Evolutionary conservation across 2,797 vertebrate species (phyloP), one percentile per base, ranked within the genome.

Genomic region (Propithecus deckenii): DNA sequence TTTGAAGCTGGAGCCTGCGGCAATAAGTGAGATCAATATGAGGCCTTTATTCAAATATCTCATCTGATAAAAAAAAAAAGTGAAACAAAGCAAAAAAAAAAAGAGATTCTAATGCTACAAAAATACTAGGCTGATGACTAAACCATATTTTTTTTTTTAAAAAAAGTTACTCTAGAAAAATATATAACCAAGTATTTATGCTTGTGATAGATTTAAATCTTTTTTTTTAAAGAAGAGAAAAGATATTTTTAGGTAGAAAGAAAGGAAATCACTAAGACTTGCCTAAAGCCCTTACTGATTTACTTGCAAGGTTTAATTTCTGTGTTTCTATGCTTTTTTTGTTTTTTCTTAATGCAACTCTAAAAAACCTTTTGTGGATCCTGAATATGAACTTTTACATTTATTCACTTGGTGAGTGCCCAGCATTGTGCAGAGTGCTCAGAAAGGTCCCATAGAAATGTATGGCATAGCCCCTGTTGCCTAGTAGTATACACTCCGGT

Each of bases 41-140:
- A 46, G 25, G 72, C 69, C 91, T 95, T 92, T 92, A 91, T 83
- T 95, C 96, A 94, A 89, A 94, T 52, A 94, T 5, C 11, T 95
- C 76, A 65, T 78, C 48, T 61, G 38, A 48, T 92, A 46, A 43
- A 35, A 79, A 43, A 76, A 6, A 57, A 92, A 28, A 46, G 71
- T 6, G 87, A 63, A 91, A 25, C 4, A 41, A 41, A 67, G 1
- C 23, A 75, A 57, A 81, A n/a, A 14, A 38, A 38, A 65, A 1
- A 22, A 75, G 55, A 52, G 15, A 92, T 61, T 80, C 88, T 46
- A 92, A 72, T n/a, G 59, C 25, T n/a, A 52, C 43, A 80, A 55
- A 78, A 95, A 28, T 61, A 87, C 32, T 20, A 90, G 69, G 25
- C 20, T 95, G 84, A 86, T 67, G 30, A 81, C 46, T 80, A 94